Conservation (phyloP, 1,140 invertebrate species). For the Micrasema minimum region DNA sequence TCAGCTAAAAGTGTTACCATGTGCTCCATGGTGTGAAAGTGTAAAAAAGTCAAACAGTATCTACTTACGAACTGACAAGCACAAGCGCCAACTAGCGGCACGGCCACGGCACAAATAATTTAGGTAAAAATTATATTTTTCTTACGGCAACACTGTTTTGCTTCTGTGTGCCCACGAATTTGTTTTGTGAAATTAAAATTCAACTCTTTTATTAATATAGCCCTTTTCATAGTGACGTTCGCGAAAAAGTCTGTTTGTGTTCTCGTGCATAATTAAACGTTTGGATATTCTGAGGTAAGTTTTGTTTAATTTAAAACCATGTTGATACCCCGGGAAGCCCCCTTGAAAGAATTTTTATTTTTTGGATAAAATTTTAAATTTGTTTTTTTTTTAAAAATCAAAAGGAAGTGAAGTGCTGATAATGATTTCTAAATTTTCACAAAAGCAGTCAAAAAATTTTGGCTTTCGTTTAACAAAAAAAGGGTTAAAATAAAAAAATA, state of each 20-base stretch:
- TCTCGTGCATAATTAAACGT: slow-evolving; percentile 25
- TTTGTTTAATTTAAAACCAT: slow-evolving; percentile 34
- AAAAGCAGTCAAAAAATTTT: too few relatives aligned
- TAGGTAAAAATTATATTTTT: background rate
- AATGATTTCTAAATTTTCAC: too few relatives aligned
- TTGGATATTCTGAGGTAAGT: slow-evolving; percentile 33
- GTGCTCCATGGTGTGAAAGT: background rate
- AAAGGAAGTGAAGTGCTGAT: too few relatives aligned
- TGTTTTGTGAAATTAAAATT: slow-evolving; percentile 25
- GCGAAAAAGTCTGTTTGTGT: slow-evolving; percentile 26
- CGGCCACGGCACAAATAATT: too few relatives aligned
- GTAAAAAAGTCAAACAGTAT: too few relatives aligned
- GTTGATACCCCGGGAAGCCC: slow-evolving; percentile 28
- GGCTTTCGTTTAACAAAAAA: too few relatives aligned
- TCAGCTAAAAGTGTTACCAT: slow-evolving; percentile 38
- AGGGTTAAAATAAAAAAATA: too few relatives aligned
- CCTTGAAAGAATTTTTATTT: too few relatives aligned
- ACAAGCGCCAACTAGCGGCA: too few relatives aligned
- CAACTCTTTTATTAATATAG: slow-evolving; percentile 20
- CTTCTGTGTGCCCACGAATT: slow-evolving; percentile 25
- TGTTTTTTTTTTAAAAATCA: too few relatives aligned
- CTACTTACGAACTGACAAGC: background rate
- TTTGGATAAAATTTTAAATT: too few relatives aligned
- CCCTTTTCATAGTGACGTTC: slow-evolving; percentile 13
- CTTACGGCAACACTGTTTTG: slow-evolving; percentile 4